Evolutionary conservation across 2,888 invertebrate species (phyloP), one percentile per base, ranked within the genome.

Genomic region (Autographa gamma): DNA sequence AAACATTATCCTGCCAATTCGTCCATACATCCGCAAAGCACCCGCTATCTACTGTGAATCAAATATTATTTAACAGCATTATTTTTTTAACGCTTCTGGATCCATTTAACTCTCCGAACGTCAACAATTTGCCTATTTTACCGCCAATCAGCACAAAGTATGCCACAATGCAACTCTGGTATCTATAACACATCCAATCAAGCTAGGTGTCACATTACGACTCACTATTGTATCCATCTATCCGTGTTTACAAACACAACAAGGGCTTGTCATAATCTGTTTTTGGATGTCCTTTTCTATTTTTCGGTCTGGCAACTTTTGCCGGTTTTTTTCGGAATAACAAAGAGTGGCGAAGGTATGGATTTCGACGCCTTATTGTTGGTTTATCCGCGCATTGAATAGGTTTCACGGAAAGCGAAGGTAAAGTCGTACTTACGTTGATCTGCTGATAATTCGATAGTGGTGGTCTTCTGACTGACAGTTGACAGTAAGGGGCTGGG

Each of bases 201-300:
- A 85, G 86, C 89, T 90, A 94, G 93, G 95, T 95, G 95, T 95
- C 95, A 92, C 92, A 93, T 95, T 95, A 95, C 95, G 86, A 82
- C 77, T 74, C 73, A 79, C 91, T 82, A 90, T 95, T 94, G 93
- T 94, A 82, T 83, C 80, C 80, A 74, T 70, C 84, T 82, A 90
- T 86, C 88, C 85, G 79, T 95, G 95, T 95, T 95, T 95, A 95
- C 95, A 95, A 95, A 95, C 95, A 95, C 90, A 95, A 95, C 93
- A 95, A 89, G 92, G 93, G 93, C 92, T 93, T 93, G 95, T 94
- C 93, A 93, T 95, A 95, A 95, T 95, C 95, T 95, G 91, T 94
- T 94, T 95, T 95, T 89, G 89, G 89, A 93, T 91, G 90, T 90
- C 92, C 90, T 90, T 90, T 82, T 91, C 92, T 92, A 93, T 91